These are phyloP conservation scores for Rhineura floridana DNA, from an alignment of 2,113 vertebrate species.

Conservation along the genomic window DNA sequence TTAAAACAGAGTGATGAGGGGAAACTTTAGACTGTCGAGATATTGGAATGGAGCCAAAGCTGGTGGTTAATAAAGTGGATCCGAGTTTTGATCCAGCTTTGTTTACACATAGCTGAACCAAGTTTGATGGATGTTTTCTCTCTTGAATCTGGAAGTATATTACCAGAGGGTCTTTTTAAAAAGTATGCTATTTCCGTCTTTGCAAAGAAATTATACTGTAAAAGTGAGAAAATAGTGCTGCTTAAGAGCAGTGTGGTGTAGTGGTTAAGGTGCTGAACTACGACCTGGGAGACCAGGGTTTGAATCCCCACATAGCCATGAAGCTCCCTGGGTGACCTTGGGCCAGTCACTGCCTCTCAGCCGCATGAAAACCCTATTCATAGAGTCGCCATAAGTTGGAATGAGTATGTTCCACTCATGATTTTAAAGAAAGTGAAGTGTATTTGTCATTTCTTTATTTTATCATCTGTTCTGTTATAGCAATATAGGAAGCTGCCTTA, in stretches of 20 bases:
- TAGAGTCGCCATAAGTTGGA: too few relatives aligned
- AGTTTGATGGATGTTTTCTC: conserved; percentile 53
- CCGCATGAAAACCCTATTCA: too few relatives aligned
- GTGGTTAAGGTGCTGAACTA: too few relatives aligned
- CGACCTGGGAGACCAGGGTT: too few relatives aligned
- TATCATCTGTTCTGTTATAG: neutral
- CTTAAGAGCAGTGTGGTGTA: conserved; percentile 1
- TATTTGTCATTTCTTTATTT: neutral
- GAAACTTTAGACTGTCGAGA: conserved; percentile 63
- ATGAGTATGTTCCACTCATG: conserved; percentile 14
- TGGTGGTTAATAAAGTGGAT: conserved; percentile 75
- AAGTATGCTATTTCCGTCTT: neutral
- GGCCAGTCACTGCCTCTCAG: too few relatives aligned
- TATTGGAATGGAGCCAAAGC: conserved; percentile 74
- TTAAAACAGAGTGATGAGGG: conserved; percentile 67
- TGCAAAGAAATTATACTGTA: conserved; percentile 25
- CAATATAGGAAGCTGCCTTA: too few relatives aligned
- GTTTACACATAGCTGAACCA: conserved; percentile 61
- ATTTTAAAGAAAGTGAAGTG: conserved; percentile 29
- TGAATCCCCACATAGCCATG: too few relatives aligned
- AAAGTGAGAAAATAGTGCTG: neutral
- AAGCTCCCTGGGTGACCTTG: too few relatives aligned
- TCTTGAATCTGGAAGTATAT: neutral
- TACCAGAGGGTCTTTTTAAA: neutral
- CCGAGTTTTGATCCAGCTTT: conserved; percentile 77